Evolutionary conservation across 2,113 vertebrate species (phyloP).

Genomic region (Laterallus jamaicensis): DNA sequence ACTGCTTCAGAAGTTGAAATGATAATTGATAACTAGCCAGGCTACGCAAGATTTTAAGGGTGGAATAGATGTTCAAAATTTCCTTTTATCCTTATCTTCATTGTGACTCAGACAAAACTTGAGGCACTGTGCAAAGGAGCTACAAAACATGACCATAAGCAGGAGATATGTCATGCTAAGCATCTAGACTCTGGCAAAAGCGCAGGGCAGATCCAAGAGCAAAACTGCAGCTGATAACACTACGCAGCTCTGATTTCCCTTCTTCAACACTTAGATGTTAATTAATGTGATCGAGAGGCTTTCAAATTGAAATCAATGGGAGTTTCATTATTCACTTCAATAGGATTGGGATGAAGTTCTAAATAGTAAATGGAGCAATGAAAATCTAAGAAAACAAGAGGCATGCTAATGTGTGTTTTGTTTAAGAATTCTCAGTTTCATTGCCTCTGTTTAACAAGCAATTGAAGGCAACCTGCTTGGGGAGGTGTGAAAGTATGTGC

Average conservation of each 20-base stretch:
- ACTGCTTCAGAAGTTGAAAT: neutral
- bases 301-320: slow-evolving; percentile 54
- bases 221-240: neutral
- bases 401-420: slow-evolving; percentile 33
- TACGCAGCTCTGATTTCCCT: neutral
- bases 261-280: neutral
- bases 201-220: neutral
- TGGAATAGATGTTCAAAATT: neutral
- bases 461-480: neutral
- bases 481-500: neutral
- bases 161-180: neutral
- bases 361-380: slow-evolving; percentile 45
- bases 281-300: neutral
- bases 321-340: slow-evolving; percentile 51
- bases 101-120: neutral
- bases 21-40: neutral
- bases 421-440: slow-evolving; percentile 34
- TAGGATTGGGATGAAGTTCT: slow-evolving; percentile 4
- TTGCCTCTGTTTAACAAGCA: slow-evolving; percentile 3
- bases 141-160: neutral
- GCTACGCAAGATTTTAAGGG: neutral
- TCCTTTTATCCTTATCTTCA: neutral
- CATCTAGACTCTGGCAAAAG: neutral
- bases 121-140: neutral
- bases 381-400: slow-evolving; percentile 35